A percentile compares a stretch with the other conserved stretches of the same genome.
Conservation (phyloP, 1,140 invertebrate genomes). For the Cyclina sinensis region DNA sequence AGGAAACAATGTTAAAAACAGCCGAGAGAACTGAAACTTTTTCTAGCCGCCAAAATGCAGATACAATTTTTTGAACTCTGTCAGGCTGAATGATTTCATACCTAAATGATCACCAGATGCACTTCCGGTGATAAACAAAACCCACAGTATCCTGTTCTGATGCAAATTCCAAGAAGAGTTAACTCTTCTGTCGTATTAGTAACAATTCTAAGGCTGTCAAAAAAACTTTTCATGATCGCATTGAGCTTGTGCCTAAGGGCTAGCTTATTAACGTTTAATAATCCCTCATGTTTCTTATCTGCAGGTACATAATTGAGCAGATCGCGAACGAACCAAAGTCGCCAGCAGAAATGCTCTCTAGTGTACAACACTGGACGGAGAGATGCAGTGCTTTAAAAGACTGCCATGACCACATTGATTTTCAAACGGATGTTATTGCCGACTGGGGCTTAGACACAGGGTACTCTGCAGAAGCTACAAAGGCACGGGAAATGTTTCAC, state of each 20-base stretch:
- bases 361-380: background rate
- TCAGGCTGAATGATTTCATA: too few relatives aligned
- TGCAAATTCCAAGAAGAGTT: background rate
- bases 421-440: background rate
- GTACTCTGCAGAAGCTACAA: background rate
- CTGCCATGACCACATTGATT: background rate
- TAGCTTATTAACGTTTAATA: background rate
- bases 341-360: background rate
- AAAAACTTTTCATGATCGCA: background rate
- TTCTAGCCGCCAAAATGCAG: too few relatives aligned
- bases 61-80: too few relatives aligned
- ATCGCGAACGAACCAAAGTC: background rate
- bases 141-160: too few relatives aligned
- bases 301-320: slow-evolving; percentile 9
- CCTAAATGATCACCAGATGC: too few relatives aligned
- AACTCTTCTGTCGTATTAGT: background rate
- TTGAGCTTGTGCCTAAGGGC: background rate
- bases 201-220: background rate
- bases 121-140: too few relatives aligned
- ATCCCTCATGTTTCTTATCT: background rate
- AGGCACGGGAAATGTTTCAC: background rate
- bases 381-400: background rate
- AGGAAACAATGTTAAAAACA: too few relatives aligned
- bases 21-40: too few relatives aligned
- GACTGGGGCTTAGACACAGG: background rate